A percentile compares a stretch with the other conserved stretches of the same genome.
Evolutionary conservation across 2,888 invertebrate genomes (phyloP).

Genomic region (Apodemia zela): DNA sequence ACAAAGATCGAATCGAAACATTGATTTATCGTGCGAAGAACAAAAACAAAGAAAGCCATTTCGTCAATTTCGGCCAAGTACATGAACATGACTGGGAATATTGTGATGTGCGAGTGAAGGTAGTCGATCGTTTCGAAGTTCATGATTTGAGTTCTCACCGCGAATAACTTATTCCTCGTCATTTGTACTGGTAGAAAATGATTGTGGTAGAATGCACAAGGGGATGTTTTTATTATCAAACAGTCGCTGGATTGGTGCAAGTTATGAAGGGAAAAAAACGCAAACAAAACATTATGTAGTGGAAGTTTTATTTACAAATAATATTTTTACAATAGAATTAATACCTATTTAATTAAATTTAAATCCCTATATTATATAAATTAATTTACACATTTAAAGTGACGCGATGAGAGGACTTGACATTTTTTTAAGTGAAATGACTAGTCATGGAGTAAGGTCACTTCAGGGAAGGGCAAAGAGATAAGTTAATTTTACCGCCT

Average conservation of each 20-base stretch:
- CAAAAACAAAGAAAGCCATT: no score
- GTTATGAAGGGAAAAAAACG: background rate
- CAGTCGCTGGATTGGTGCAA: background rate
- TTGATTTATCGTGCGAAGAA: no score
- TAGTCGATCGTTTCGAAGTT: no score
- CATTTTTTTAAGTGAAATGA: background rate
- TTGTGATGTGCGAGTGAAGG: no score
- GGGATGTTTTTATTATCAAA: no score
- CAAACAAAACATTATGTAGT: background rate
- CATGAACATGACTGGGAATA: no score
- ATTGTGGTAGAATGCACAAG: no score
- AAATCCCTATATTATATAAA: conserved; percentile 10
- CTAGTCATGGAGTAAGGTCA: conserved; percentile 4
- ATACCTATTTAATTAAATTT: conserved; percentile 4
- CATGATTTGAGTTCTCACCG: no score
- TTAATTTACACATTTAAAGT: background rate
- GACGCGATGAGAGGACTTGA: background rate
- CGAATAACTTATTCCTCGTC: no score
- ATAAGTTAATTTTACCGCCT: background rate
- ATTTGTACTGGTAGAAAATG: no score
- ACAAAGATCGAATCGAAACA: no score
- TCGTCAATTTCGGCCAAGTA: no score
- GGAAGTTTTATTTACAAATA: conserved; percentile 14
- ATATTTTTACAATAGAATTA: conserved; percentile 10
- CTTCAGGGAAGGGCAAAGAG: background rate